Evolutionary conservation across 2,113 vertebrate genomes (phyloP).

Genomic region (Sphyrna mokarran): DNA sequence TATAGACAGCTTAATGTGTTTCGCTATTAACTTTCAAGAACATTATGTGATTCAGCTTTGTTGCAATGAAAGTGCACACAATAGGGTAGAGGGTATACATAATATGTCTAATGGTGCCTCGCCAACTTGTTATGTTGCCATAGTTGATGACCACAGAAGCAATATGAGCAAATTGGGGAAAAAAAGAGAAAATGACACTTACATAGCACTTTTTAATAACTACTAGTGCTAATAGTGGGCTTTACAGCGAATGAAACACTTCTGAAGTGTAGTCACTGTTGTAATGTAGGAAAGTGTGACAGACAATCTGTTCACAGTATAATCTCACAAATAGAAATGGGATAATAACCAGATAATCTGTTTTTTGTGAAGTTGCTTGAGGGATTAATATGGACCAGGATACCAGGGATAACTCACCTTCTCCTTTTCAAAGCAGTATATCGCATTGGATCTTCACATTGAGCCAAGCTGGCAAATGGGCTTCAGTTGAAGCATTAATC

Average conservation of each 20-base stretch:
- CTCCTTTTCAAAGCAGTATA: neutral
- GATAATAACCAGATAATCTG: neutral
- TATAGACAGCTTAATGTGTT: no score
- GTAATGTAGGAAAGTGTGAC: neutral
- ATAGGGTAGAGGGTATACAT: neutral
- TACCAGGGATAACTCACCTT: neutral
- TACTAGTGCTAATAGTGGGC: neutral
- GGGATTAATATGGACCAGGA: neutral
- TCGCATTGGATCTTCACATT: neutral
- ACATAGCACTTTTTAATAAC: neutral
- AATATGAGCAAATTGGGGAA: neutral
- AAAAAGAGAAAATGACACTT: neutral
- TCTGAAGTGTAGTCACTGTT: neutral
- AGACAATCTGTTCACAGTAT: neutral
- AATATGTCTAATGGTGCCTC: neutral
- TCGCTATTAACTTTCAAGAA: neutral
- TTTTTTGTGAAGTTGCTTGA: neutral
- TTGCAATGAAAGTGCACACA: neutral
- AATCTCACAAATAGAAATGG: neutral
- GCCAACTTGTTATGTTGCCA: neutral
- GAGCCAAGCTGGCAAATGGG: neutral
- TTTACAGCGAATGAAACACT: neutral
- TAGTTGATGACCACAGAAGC: neutral
- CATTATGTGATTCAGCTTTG: neutral
- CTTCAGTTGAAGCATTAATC: neutral